Percentiles rank a stretch among this genome's conserved stretches.
Conservation (phyloP, 2,888 invertebrate genomes). For the Drosophila nr. medialis region DNA sequence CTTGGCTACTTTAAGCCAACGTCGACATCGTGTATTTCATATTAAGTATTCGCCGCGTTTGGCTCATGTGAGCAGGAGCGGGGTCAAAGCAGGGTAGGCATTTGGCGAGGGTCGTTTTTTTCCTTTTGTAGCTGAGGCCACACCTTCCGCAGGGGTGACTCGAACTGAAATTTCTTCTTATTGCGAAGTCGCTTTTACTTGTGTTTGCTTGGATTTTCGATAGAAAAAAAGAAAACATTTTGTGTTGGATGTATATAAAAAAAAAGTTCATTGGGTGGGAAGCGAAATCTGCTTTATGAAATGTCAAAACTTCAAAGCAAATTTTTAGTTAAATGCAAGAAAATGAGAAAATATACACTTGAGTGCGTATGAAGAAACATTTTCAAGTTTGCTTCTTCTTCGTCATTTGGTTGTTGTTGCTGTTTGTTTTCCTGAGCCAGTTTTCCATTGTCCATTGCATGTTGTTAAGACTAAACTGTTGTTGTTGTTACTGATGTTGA, state of each 20-base stretch:
- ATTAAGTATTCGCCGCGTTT: conserved; percentile 68
- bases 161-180: conserved; percentile 56
- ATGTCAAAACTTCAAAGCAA: conserved; percentile 83
- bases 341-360: conserved; percentile 82
- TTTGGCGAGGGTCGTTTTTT: conserved; percentile 73
- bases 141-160: conserved; percentile 83
- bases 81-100: conserved; percentile 34
- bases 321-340: conserved; percentile 77
- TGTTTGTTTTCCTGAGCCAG: conserved; percentile 57
- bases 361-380: conserved; percentile 78
- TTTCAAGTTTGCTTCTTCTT: conserved; percentile 42
- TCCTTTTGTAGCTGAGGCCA: conserved; percentile 68
- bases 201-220: conserved; percentile 76
- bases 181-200: conserved; percentile 70
- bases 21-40: conserved; percentile 59
- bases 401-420: conserved; percentile 28
- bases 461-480: conserved; percentile 42
- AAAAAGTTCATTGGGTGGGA: conserved; percentile 46
- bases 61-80: conserved; percentile 46
- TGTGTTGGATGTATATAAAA: conserved; percentile 37
- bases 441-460: conserved; percentile 63
- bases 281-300: conserved; percentile 77
- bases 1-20: conserved; percentile 73
- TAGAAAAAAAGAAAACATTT: conserved; percentile 39
- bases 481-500: conserved; percentile 26